A percentile compares a stretch with the other conserved stretches of the same genome.
These are phyloP conservation scores for Mesocentrotus franciscanus DNA, from an alignment of 53 echinoderm and acorn worm genomes.

Conservation along the genomic window DNA sequence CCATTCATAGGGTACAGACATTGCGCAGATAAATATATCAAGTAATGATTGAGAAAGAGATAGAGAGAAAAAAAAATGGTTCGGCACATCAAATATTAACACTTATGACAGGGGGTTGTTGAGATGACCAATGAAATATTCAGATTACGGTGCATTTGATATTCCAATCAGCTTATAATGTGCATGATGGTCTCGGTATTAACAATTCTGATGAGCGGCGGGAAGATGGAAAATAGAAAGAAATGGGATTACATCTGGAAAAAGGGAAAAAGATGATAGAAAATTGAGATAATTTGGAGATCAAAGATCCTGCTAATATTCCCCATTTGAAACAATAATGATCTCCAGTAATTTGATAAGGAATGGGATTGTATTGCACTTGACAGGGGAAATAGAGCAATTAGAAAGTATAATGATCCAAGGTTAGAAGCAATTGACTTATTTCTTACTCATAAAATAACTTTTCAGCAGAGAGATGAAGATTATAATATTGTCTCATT, in stretches of 20 bases:
- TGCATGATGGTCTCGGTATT: conserved; percentile 41
- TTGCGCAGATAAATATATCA: conserved; percentile 67
- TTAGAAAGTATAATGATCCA: not conserved
- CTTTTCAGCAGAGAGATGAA: not conserved
- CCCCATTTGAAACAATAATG: conserved; percentile 35
- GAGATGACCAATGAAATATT: conserved; percentile 69
- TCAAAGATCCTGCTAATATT: conserved; percentile 42
- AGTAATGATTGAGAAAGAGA: conserved; percentile 53
- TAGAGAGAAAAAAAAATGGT: conserved; percentile 43
- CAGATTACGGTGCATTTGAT: conserved; percentile 67
- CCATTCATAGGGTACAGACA: conserved; percentile 62
- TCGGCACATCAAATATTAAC: conserved; percentile 71
- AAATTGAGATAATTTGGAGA: conserved; percentile 38
- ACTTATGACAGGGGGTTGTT: conserved; percentile 61
- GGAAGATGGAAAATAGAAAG: not conserved
- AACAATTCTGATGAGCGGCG: conserved; percentile 35
- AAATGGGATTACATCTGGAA: conserved; percentile 5
- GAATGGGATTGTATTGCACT: conserved; percentile 29
- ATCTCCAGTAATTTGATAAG: conserved; percentile 26
- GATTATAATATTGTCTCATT: not conserved
- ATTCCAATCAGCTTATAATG: conserved; percentile 70
- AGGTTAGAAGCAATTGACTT: conserved; percentile 46
- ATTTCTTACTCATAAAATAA: conserved; percentile 4
- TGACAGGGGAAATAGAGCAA: conserved; percentile 34
- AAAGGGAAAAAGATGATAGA: conserved; percentile 14